These are phyloP conservation scores for Nomia melanderi DNA, from an alignment of 1,140 invertebrate species.

Conservation along the genomic window DNA sequence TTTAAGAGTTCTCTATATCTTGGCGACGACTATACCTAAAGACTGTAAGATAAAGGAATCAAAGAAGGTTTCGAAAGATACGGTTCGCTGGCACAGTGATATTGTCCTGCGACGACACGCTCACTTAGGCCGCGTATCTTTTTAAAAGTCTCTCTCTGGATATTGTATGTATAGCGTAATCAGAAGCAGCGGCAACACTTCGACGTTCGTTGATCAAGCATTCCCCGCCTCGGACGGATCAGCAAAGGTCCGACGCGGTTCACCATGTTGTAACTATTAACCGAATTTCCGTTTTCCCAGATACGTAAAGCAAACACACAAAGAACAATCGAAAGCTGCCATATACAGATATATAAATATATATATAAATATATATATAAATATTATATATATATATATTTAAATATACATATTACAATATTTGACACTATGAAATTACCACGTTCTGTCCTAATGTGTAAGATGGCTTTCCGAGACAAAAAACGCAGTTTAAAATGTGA, in stretches of 20 bases:
- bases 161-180: slow-evolving; percentile 60
- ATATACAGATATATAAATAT: slow-evolving; percentile 42
- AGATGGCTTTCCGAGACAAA: slow-evolving; percentile 74
- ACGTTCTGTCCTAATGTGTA: slow-evolving; percentile 59
- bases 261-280: neutral
- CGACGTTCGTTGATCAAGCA: slow-evolving; percentile 1
- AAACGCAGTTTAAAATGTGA: slow-evolving; percentile 79
- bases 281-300: neutral
- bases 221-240: neutral
- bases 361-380: slow-evolving; percentile 16
- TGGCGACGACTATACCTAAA: slow-evolving; percentile 20
- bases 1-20: too few relatives aligned
- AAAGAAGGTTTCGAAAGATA: neutral
- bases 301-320: neutral
- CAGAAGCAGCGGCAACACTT: slow-evolving; percentile 39
- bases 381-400: too few relatives aligned
- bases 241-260: slow-evolving; percentile 1
- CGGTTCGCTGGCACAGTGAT: neutral
- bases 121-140: slow-evolving; percentile 25
- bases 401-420: slow-evolving; percentile 43
- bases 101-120: slow-evolving; percentile 6
- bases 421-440: slow-evolving; percentile 45
- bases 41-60: slow-evolving; percentile 24
- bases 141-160: slow-evolving; percentile 65
- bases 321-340: slow-evolving; percentile 55